Evolutionary conservation across 2,888 invertebrate species (phyloP), one percentile per base, ranked within the genome.

Genomic region (Epirrhoe tristata): DNA sequence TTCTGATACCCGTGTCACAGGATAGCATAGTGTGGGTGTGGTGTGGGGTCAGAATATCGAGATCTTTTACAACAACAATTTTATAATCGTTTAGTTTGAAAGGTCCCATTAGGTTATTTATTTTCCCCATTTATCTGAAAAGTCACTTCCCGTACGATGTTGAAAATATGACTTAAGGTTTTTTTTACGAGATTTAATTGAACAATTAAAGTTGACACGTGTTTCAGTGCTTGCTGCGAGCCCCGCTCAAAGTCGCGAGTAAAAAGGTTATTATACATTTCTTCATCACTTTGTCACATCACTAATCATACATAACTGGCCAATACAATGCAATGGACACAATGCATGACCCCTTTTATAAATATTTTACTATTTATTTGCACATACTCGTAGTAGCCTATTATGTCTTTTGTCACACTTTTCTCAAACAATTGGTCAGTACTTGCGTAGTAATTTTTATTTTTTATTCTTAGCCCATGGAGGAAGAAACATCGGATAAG

Each of bases 391-490:
- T n/a, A n/a, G 17, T 14, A 7, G 32, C 43, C 32, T 8, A 32
- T 48, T n/a, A 50, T 5, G 10, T 32, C 31, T 46, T 57, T 57
- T 57, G 57, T 57, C 32, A 32, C 50, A 34, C 24, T 12, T 50
- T 36, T 10, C 10, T 32, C 10, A 43, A n/a, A 24, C 36, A 48
- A 63, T 36, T 7, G 14, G 16, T 50, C 6, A 12, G 34, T 14
- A 14, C 14, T 43, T 43, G 39, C 39, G 3, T 43, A 12, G 12
- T 55, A 34, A n/a, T 39, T 43, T n/a, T 62, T 57, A 36, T 52
- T 59, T 50, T 54, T 39, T 24, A 43, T 58, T 83, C 82, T 54
- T 72, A 90, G 90, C 64, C 83, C 87, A 12, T 86, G 85, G 85
- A 79, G 71, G 60, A 88, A 75, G 73, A 81, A 79, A 34, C 76